phyloP scores from a whole-genome alignment of 2,888 invertebrate species.

The Cartodere bifasciata region DNA sequence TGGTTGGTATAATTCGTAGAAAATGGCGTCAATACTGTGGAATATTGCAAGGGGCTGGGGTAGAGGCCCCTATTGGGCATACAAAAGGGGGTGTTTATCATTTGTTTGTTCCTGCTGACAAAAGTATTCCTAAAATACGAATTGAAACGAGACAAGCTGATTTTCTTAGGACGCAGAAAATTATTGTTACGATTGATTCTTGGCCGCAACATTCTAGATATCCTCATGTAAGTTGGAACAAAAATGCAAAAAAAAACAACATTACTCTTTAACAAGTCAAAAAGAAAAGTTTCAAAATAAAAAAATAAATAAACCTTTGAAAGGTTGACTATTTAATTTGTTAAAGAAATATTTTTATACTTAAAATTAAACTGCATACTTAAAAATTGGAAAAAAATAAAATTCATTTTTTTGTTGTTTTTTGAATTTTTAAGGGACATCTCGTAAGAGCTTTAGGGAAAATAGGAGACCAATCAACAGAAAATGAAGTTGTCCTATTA shows the following conservation, averaged over 20 bases:
- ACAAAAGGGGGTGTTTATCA: conserved; percentile 63
- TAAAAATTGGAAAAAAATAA: too few species aligned
- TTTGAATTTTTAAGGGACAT: conserved; percentile 66
- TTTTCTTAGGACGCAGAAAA: conserved; percentile 65
- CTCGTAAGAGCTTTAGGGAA: conserved; percentile 87
- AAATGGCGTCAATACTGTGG: conserved; percentile 99
- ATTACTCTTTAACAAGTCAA: too few species aligned
- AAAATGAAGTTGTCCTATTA: conserved; percentile 89
- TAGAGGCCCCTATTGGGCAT: too few species aligned
- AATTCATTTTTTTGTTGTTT: too few species aligned
- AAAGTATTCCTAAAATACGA: conserved; percentile 84
- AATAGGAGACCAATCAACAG: conserved; percentile 88
- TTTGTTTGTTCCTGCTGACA: conserved; percentile 89
- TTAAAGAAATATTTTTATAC: too few species aligned
- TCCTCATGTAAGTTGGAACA: conserved; percentile 53
- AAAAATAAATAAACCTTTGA: too few species aligned
- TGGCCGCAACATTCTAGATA: conserved; percentile 92
- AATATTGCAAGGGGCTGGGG: conserved; percentile 66
- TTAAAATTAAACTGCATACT: conserved; percentile 1
- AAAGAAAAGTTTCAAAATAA: too few species aligned
- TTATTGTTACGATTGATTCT: conserved; percentile 90
- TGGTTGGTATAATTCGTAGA: conserved; percentile 90
- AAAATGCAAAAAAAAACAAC: too few species aligned
- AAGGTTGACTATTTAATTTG: too few species aligned
- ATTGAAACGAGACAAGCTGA: conserved; percentile 91